Conservation (phyloP, 1,140 invertebrate genomes). For the Papilio helenus region DNA sequence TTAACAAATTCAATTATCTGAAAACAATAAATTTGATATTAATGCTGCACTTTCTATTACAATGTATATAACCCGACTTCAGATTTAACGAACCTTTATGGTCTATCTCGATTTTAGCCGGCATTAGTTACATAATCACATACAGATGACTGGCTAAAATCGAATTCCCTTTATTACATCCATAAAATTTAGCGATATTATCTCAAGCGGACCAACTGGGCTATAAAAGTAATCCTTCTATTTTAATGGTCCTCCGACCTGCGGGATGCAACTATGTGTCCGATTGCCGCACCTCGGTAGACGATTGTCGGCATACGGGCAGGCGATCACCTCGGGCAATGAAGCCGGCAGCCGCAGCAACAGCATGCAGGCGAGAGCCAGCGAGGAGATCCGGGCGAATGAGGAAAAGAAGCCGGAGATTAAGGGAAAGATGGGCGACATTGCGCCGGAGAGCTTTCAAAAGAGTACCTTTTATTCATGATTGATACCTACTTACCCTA, state of each 20-base stretch:
- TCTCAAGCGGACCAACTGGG: slow-evolving; percentile 76
- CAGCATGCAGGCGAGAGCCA: too few relatives aligned
- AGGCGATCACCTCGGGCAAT: too few relatives aligned
- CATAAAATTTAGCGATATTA: slow-evolving; percentile 82
- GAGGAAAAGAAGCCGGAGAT: too few relatives aligned
- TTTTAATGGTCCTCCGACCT: slow-evolving; percentile 78
- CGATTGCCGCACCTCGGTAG: slow-evolving; percentile 53
- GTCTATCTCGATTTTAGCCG: slow-evolving; percentile 35
- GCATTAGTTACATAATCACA: slow-evolving; percentile 64
- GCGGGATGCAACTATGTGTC: slow-evolving; percentile 74
- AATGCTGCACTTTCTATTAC: slow-evolving; percentile 24
- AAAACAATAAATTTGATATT: slow-evolving; percentile 37
- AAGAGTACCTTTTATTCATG: too few relatives aligned
- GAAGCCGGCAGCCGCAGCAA: too few relatives aligned
- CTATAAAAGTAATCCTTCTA: slow-evolving; percentile 81
- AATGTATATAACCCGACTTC: slow-evolving; percentile 30
- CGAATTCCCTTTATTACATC: slow-evolving; percentile 78
- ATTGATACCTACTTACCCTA: too few relatives aligned
- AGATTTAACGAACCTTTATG: slow-evolving; percentile 36
- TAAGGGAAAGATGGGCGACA: too few relatives aligned
- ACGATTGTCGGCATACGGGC: slow-evolving; percentile 21
- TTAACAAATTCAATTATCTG: slow-evolving; percentile 38
- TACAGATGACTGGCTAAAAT: slow-evolving; percentile 76
- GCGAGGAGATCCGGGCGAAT: too few relatives aligned
- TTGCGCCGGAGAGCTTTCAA: too few relatives aligned